Percentiles rank a stretch among this genome's conserved stretches.
Conservation (phyloP, 1,140 invertebrate species). For the Temnothorax curvispinosus region DNA sequence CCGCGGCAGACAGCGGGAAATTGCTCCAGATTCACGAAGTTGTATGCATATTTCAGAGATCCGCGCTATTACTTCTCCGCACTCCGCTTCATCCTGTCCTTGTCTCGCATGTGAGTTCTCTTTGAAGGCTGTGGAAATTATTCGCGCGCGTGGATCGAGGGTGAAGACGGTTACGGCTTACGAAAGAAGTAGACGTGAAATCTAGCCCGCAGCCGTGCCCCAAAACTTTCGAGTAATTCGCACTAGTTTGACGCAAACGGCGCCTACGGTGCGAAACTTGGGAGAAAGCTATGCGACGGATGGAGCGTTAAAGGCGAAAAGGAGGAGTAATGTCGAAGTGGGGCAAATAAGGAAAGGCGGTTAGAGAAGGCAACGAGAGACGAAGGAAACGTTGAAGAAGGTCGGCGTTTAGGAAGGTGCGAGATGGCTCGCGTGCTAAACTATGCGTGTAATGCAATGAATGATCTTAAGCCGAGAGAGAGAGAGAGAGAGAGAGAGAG, state of each 20-base stretch:
- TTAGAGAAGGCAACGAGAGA: conserved; percentile 8
- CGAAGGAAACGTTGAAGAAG: conserved; percentile 45
- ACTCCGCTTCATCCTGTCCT: not conserved
- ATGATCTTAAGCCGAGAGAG: conserved; percentile 65
- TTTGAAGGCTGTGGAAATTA: conserved; percentile 29
- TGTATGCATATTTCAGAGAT: conserved; percentile 55
- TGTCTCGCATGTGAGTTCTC: not conserved
- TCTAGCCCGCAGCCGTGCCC: not conserved
- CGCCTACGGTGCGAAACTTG: not conserved
- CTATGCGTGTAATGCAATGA: conserved; percentile 75
- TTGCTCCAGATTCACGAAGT: conserved; percentile 52
- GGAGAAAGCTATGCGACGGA: not conserved
- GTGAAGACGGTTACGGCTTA: not conserved
- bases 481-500: not conserved
- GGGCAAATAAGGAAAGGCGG: not conserved
- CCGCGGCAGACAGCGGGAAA: conserved; percentile 33
- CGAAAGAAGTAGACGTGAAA: conserved; percentile 43
- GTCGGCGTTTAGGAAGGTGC: conserved; percentile 25
- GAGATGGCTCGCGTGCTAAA: conserved; percentile 65
- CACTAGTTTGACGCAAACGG: conserved; percentile 16
- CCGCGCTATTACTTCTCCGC: conserved; percentile 25
- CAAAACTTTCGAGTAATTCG: conserved; percentile 39
- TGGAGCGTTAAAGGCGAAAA: not conserved
- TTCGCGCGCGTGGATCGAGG: not conserved
- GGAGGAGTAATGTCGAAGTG: not conserved